phyloP scores from a whole-genome alignment of 1,140 invertebrate species.

The Drosophila repleta region DNA sequence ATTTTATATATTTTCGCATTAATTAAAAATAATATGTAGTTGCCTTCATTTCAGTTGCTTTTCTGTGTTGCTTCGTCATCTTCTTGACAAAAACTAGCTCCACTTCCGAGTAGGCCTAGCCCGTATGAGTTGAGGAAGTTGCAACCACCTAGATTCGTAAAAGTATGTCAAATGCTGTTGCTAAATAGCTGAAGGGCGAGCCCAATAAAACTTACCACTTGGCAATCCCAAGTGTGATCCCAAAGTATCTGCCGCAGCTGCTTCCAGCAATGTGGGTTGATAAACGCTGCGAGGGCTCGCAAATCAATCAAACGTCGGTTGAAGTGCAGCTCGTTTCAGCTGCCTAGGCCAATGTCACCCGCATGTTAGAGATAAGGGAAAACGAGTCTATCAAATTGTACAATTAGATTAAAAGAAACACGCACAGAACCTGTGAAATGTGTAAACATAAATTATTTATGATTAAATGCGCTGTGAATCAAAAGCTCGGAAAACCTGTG shows the following conservation, averaged over 20 bases:
- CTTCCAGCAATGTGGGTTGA: background rate
- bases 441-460: conserved; percentile 67
- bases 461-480: conserved; percentile 57
- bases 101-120: background rate
- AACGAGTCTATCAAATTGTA: conserved; percentile 10
- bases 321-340: conserved; percentile 4
- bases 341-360: conserved; percentile 42
- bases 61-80: background rate
- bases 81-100: background rate
- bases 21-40: background rate
- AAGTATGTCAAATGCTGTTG: conserved; percentile 15
- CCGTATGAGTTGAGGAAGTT: conserved; percentile 14
- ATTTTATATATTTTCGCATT: background rate
- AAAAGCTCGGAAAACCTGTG: conserved; percentile 27
- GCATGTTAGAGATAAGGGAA: conserved; percentile 31
- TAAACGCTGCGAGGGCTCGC: conserved; percentile 31
- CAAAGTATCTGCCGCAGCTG: conserved; percentile 31
- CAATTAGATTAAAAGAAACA: conserved; percentile 66
- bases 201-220: conserved; percentile 41
- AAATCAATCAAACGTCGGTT: conserved; percentile 55
- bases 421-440: conserved; percentile 21
- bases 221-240: conserved; percentile 3
- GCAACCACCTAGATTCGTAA: conserved; percentile 22
- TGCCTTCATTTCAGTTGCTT: background rate
- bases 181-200: conserved; percentile 4